phyloP scores from a whole-genome alignment of 2,888 invertebrate genomes.

The Helleia helle region DNA sequence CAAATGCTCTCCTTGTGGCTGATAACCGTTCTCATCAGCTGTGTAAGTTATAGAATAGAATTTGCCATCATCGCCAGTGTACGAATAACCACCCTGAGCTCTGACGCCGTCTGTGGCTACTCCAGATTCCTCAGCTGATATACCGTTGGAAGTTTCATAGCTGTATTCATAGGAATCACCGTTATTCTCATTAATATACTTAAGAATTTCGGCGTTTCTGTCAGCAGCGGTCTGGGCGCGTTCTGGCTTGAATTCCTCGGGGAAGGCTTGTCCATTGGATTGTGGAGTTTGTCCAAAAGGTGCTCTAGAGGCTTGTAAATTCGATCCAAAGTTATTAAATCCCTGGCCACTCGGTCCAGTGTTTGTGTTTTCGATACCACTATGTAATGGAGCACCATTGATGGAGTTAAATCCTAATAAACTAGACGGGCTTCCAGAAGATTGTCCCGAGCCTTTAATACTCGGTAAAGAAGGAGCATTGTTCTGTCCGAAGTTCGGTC shows the following conservation, averaged over 20 bases:
- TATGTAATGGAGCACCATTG: not conserved
- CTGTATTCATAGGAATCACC: constrained; percentile 54
- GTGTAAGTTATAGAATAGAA: constrained; percentile 53
- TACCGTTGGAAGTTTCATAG: constrained; percentile 63
- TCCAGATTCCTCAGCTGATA: constrained; percentile 59
- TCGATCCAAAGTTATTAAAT: not conserved
- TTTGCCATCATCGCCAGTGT: constrained; percentile 61
- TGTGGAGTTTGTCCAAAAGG: constrained; percentile 7
- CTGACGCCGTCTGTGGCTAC: constrained; percentile 57
- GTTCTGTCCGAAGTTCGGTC: not conserved
- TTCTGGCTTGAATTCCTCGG: constrained; percentile 30
- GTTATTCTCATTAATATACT: constrained; percentile 53
- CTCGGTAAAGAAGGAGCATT: not conserved
- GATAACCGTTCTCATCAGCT: constrained; percentile 62
- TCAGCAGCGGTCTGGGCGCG: constrained; percentile 51
- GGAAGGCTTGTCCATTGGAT: constrained; percentile 7
- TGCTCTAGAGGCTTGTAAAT: not conserved
- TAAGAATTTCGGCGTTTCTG: constrained; percentile 48
- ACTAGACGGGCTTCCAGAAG: not conserved
- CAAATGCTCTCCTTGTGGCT: constrained; percentile 55
- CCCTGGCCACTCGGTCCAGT: not conserved
- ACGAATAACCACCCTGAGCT: constrained; percentile 56
- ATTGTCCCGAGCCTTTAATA: not conserved
- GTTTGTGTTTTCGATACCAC: not conserved
- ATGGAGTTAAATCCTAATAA: not conserved